phyloP scores from a whole-genome alignment of 2,113 vertebrate species.

The Grus americana region DNA sequence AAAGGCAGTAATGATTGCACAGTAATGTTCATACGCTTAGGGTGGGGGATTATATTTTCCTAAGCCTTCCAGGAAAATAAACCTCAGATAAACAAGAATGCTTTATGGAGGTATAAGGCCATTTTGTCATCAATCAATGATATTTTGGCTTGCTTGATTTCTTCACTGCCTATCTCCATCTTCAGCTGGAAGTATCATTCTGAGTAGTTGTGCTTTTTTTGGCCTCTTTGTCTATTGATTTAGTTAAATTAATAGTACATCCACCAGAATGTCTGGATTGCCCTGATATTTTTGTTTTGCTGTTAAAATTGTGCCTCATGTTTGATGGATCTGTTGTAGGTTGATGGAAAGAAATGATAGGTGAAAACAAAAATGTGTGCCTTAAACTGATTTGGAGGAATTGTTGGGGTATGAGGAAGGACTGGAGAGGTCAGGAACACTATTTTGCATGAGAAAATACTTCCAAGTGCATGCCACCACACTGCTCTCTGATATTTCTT shows the following conservation, averaged over 20 bases:
- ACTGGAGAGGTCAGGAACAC: not conserved
- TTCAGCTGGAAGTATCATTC: not conserved
- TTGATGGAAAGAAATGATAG: not conserved
- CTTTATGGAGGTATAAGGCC: not conserved
- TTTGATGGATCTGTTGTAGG: not conserved
- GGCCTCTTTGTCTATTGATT: not conserved
- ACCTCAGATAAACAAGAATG: not conserved
- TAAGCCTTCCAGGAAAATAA: constrained; percentile 3
- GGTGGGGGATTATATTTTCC: not conserved
- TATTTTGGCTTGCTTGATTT: not conserved
- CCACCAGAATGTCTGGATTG: not conserved
- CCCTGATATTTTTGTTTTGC: not conserved
- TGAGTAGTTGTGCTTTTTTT: not conserved
- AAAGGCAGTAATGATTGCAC: not conserved
- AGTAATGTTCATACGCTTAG: not conserved
- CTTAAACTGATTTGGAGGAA: not conserved
- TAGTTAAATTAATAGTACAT: not conserved
- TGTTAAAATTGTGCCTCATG: not conserved
- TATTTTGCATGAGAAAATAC: not conserved
- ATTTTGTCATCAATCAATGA: not conserved
- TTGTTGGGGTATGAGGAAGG: not conserved
- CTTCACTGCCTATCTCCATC: not conserved
- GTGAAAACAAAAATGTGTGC: not conserved
- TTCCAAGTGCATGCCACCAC: not conserved
- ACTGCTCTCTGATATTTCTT: not conserved